Base-by-base conservation (phyloP, 2,113 vertebrate genomes). In the Bubo scandiacus region DNA sequence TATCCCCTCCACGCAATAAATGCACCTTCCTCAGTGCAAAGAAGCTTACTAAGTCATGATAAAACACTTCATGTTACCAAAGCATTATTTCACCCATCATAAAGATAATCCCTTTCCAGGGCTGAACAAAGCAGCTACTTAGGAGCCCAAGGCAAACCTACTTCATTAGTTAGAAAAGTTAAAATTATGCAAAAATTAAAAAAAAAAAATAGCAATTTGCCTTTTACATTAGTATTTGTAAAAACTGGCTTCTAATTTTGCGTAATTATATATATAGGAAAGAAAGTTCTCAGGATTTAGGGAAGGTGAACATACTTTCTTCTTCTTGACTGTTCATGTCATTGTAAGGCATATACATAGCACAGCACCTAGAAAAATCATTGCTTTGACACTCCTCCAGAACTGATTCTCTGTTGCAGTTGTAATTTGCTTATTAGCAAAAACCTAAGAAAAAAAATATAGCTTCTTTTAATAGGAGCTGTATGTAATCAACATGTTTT, bases 341-440 rank as follows among this genome's bases (percentile, higher is more conserved):
- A 90, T 25, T 92, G 61, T 74, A 90, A 83, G 85, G 42, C 54
- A 88, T 62, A 81, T 72, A 83, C 61, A 80, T 45, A 96, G 72
- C 58, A 86, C 26, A 88, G 80, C 61, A 93, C 45, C 81, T 43
- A 94, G 82, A 97, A 96, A 97, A 95, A 93, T 95, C 94, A 59
- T 96, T 97, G 92, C 8, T 85, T 49, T 81, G 45, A 92, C 89
- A 93, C 57, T 96, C 72, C 78, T 94, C 83, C 70, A 95, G 75
- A 96, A 96, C 6, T 90, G 90, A 94, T 95, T 97, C 96, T 95
- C 79, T 92, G 52, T 81, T 95, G 70, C 57, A 89, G 61, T 54
- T 94, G 34, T 95, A 96, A 96, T 63, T 93, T 1, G 3, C 84
- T 79, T 81, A 86, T 88, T 94, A 96, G 68, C 77, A 73, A 92